Evolutionary conservation across 1,140 invertebrate genomes (phyloP).

Genomic region (Ceratosolen fusciceps): DNA sequence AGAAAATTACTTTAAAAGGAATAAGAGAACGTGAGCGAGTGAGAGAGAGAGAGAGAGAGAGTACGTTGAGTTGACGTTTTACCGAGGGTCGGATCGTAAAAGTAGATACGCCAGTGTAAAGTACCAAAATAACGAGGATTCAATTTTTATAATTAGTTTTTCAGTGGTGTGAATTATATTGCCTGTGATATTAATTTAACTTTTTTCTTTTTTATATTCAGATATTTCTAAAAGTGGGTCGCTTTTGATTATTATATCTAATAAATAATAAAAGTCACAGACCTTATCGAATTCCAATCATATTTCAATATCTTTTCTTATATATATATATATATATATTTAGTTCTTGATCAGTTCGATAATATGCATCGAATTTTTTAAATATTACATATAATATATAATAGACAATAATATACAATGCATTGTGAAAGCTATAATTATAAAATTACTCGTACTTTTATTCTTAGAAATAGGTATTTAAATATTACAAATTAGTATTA

Average conservation of each 20-base stretch:
- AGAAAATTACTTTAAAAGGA: conserved; percentile 51
- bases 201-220: no score
- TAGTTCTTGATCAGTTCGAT: no score
- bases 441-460: not conserved
- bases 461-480: not conserved
- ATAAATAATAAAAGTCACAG: no score
- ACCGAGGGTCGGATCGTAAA: not conserved
- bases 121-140: conserved; percentile 44
- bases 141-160: conserved; percentile 50
- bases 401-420: no score
- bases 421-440: no score
- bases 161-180: not conserved
- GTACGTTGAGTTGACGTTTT: conserved; percentile 51
- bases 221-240: no score
- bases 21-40: conserved; percentile 29
- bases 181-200: not conserved
- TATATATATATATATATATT: no score
- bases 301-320: no score
- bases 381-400: not conserved
- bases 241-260: no score
- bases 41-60: conserved; percentile 49
- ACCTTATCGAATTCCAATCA: no score
- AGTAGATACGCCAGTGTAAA: conserved; percentile 1
- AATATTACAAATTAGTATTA: no score
- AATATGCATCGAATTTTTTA: no score